Evolutionary conservation across 2,113 vertebrate species (phyloP), one percentile per base, ranked within the genome.

Genomic region (Theristicus caerulescens): DNA sequence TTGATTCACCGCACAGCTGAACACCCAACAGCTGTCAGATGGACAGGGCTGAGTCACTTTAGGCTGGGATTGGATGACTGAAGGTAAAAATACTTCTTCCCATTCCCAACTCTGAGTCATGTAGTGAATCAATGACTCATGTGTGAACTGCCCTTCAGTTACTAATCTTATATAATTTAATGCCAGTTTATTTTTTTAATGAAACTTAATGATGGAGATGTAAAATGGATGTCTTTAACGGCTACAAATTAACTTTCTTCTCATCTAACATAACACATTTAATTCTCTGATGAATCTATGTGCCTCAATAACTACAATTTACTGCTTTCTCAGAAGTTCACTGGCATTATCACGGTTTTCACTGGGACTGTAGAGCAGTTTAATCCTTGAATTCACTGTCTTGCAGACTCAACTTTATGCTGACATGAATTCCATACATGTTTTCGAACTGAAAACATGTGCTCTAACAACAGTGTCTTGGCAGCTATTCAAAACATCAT

Each of bases 341-440:
- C 6, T 64, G 92, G 65, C 58, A 88, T 49, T 82, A 86, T 38
- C 21, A 71, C 20, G 25, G 38, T 44, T 93, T 95, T 86, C 66
- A 59, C 11, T 69, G 20, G 49, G 44, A 78, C 26, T 85, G 52
- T 19, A 90, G n/a, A 70, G 78, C 13, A 72, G 27, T 70, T 76
- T 80, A 94, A 93, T 92, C 52, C 32, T 91, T 90, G 52, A 93
- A 90, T 66, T 88, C 40, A 82, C 65, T 80, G 70, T 66, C 78
- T 88, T 93, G 58, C n/a, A 94, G 72, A 40, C 44, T 66, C 38
- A 51, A 80, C 31, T 90, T 64, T 25, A 91, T 11, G 59, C 21
- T 83, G 79, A 94, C 80, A 71, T 58, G 80, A 96, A 97, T 98
- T 95, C 80, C 88, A 95, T 25, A 89, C 42, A 36, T 27, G 82